Base-by-base conservation (phyloP, 2,113 vertebrate species). In the Romanogobio albipinnatus region DNA sequence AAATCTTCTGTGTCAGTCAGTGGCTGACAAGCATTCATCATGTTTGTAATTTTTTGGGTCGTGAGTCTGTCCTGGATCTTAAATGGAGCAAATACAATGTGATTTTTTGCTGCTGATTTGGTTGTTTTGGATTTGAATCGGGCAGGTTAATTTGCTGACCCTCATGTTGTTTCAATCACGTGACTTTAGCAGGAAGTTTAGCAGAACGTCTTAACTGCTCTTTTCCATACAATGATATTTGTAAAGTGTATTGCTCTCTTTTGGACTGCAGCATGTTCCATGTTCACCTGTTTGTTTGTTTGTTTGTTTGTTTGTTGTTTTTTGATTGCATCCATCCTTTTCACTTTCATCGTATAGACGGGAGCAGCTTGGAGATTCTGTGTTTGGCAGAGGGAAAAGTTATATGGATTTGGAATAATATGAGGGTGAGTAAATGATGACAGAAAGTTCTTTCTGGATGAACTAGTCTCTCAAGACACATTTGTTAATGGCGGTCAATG, bases 21-120 rank as follows among this genome's bases (percentile, higher is more conserved):
- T 84, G 87, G 87, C 90, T 92, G 89, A 94, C 90, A 94, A 89
- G 84, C 88, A 96, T 96, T 96, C 91, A 94, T 96, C 95, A 93
- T 90, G 89, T 92, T 91, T 90, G 89, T 90, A 92, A 94, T 94
- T 92, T 92, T 71, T 90, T 91, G 87, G 88, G 87, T 90, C 91
- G 84, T 89, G 13, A 84, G 84, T 77, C 56, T 45, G 82, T 73
- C 86, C 88, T 80, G 88, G 88, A 91, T 92, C 90, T 91, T 93
- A 92, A 89, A 89, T 86, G 64, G 92, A 93, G 88, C 89, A 92
- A 89, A 93, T 91, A 93, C 91, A 88, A 84, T 64, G 87, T 81
- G 86, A 91, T 89, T 90, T 86, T 86, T 89, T 87, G 85, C 62
- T 45, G 66, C 11, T 39, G 47, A 14, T 79, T 77, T 68, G 14